Percentiles rank a stretch among this genome's conserved stretches.
Evolutionary conservation across 2,113 vertebrate genomes (phyloP).

Genomic region (Vimba vimba): DNA sequence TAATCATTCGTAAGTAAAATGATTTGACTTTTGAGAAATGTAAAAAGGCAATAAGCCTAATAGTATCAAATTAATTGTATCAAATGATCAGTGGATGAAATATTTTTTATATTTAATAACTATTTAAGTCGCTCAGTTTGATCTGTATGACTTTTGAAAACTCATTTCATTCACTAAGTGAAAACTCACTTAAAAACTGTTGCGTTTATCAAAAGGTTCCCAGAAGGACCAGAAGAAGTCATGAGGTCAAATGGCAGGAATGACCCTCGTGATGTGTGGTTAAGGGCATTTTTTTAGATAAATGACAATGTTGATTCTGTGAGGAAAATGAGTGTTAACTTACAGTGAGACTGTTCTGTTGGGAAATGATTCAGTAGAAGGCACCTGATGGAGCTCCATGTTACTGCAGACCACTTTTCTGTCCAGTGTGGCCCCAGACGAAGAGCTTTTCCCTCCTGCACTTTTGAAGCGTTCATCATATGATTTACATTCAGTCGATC

Average conservation of each 20-base stretch:
- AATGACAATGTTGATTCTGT: neutral
- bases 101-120: too few species aligned
- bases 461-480: constrained; percentile 69
- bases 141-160: neutral
- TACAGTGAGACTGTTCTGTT: constrained; percentile 92
- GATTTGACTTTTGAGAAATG: too few species aligned
- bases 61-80: too few species aligned
- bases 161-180: too few species aligned
- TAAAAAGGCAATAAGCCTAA: too few species aligned
- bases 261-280: neutral
- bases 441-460: constrained; percentile 61
- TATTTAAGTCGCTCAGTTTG: neutral
- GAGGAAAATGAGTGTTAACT: constrained; percentile 73
- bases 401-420: constrained; percentile 89
- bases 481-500: constrained; percentile 69
- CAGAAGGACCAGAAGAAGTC: neutral
- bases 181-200: neutral
- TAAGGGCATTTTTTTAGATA: neutral
- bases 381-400: constrained; percentile 85
- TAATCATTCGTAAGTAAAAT: too few species aligned
- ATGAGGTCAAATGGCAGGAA: neutral
- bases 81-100: too few species aligned
- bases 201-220: neutral
- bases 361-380: constrained; percentile 82
- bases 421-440: constrained; percentile 65